phyloP scores from a whole-genome alignment of 2,888 invertebrate genomes.

The Torymus tubicola region DNA sequence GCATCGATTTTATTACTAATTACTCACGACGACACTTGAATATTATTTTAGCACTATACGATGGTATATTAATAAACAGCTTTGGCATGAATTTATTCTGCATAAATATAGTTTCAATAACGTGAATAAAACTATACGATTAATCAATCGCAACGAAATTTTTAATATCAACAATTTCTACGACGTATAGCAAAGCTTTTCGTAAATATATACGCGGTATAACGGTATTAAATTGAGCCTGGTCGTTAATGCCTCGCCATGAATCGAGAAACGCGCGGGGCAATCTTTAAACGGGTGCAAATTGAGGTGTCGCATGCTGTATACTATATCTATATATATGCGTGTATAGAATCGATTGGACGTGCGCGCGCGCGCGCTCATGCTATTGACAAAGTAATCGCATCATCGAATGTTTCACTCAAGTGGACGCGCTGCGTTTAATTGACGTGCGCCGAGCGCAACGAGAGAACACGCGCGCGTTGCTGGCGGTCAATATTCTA shows the following conservation, averaged over 20 bases:
- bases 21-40: no score
- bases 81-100: no score
- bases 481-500: not conserved
- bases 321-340: no score
- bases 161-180: no score
- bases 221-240: conserved; percentile 2
- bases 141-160: not conserved
- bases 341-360: conserved; percentile 32
- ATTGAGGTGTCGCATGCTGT: not conserved
- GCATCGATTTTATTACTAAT: no score
- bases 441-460: conserved; percentile 34
- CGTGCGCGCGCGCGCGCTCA: conserved; percentile 16
- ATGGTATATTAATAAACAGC: not conserved
- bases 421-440: conserved; percentile 52
- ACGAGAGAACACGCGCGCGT: not conserved
- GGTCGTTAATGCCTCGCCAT: conserved; percentile 10
- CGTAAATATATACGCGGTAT: no score
- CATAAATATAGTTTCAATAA: no score
- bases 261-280: not conserved
- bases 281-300: conserved; percentile 46
- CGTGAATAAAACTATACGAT: not conserved
- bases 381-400: conserved; percentile 58
- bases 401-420: conserved; percentile 59
- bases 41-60: not conserved
- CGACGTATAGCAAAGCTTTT: no score